phyloP scores from a whole-genome alignment of 2,113 vertebrate species.

The Entelurus aequoreus region DNA sequence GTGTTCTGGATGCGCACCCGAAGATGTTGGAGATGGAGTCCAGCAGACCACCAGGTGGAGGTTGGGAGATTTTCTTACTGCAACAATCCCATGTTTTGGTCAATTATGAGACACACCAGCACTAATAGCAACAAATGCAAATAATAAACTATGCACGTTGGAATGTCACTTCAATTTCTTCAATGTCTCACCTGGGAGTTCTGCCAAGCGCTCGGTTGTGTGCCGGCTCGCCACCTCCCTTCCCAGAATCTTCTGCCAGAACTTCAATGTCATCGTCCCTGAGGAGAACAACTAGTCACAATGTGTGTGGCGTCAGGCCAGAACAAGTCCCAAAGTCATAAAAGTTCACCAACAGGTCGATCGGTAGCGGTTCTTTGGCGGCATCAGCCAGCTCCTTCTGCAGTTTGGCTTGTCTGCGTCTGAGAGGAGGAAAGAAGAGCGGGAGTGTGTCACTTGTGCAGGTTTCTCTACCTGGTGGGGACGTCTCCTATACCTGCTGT shows the following conservation, averaged over 20 bases:
- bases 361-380: constrained; percentile 90
- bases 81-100: not conserved
- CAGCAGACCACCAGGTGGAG: constrained; percentile 84
- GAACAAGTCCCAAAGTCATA: too few species aligned
- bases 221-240: constrained; percentile 78
- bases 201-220: constrained; percentile 72
- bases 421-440: constrained; percentile 35
- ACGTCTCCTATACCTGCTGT: constrained; percentile 75
- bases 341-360: constrained; percentile 82
- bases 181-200: constrained; percentile 73
- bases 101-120: not conserved
- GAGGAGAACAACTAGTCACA: constrained; percentile 12
- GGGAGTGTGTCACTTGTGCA: not conserved
- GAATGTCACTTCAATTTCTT: not conserved
- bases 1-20: constrained; percentile 74
- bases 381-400: constrained; percentile 97
- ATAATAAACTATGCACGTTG: not conserved
- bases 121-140: not conserved
- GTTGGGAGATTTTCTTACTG: constrained; percentile 86
- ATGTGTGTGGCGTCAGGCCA: too few species aligned
- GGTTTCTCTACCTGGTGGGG: not conserved
- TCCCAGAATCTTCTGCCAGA: constrained; percentile 81
- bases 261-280: constrained; percentile 99
- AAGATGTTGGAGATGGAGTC: constrained; percentile 98
- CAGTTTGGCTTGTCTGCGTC: constrained; percentile 87